phyloP scores from a whole-genome alignment of 2,797 vertebrate genomes.

The Martes flavigula region DNA sequence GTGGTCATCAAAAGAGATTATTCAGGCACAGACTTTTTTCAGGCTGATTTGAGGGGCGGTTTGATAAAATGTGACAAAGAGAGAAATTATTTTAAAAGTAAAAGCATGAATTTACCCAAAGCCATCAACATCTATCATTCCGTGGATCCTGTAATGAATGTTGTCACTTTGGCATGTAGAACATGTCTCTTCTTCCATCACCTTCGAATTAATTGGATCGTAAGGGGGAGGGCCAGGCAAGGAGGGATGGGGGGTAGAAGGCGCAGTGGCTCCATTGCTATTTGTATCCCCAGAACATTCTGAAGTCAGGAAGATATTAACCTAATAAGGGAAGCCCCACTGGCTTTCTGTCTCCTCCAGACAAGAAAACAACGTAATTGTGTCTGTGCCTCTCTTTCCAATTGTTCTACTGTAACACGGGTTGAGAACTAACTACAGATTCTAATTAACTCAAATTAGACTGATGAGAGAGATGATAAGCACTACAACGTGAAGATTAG shows the following conservation, averaged over 20 bases:
- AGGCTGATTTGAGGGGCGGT: conserved; percentile 81
- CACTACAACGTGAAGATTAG: conserved; percentile 41
- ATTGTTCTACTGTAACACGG: conserved; percentile 81
- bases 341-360: conserved; percentile 89
- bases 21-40: conserved; percentile 82
- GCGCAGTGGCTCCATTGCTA: conserved; percentile 77
- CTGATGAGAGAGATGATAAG: conserved; percentile 83
- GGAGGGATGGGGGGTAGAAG: conserved; percentile 68
- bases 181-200: conserved; percentile 85
- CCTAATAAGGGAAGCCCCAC: conserved; percentile 90
- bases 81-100: conserved; percentile 77
- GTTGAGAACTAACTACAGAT: conserved; percentile 84
- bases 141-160: conserved; percentile 85
- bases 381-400: conserved; percentile 87
- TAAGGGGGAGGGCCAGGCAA: conserved; percentile 60
- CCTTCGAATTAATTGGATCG: conserved; percentile 84
- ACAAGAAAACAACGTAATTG: conserved; percentile 90
- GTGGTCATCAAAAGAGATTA: conserved; percentile 78
- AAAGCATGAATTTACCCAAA: conserved; percentile 79
- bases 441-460: conserved; percentile 90
- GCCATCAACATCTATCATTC: conserved; percentile 82
- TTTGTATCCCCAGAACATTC: conserved; percentile 77
- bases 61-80: conserved; percentile 79
- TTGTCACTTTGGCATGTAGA: conserved; percentile 89
- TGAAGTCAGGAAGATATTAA: conserved; percentile 88